phyloP scores from a whole-genome alignment of 2,113 vertebrate genomes.

The Nesogale talazaci region DNA sequence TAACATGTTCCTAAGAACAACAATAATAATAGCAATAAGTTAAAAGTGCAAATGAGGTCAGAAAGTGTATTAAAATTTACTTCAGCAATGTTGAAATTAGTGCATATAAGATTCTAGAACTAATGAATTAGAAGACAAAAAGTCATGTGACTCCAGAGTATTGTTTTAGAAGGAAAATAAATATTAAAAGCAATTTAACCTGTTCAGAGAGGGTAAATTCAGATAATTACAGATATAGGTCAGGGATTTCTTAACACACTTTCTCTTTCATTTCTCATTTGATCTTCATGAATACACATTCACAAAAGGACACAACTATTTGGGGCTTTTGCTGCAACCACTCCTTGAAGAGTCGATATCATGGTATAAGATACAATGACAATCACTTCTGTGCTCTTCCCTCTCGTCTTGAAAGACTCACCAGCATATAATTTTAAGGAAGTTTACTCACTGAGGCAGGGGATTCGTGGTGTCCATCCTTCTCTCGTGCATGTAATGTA shows the following conservation, averaged over 20 bases:
- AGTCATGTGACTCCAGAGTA: too few species aligned
- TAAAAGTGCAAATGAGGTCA: background rate
- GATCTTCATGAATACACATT: background rate
- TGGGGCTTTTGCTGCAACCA: too few species aligned
- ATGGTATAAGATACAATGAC: fast-evolving
- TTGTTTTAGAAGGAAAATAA: background rate
- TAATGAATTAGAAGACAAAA: background rate
- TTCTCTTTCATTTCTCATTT: background rate
- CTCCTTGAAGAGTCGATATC: too few species aligned
- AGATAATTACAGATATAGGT: background rate
- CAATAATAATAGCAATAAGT: background rate
- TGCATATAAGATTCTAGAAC: background rate
- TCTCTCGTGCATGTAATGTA: too few species aligned
- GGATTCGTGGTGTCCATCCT: too few species aligned
- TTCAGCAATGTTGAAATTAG: background rate
- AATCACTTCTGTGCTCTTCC: too few species aligned
- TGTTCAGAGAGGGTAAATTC: background rate
- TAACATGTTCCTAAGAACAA: too few species aligned
- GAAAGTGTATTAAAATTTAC: background rate
- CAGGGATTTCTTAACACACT: background rate
- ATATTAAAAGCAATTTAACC: too few species aligned
- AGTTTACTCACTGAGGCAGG: too few species aligned
- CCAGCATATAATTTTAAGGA: background rate
- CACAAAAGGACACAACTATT: background rate
- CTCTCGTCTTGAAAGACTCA: background rate